Evolutionary conservation across 2,113 vertebrate genomes (phyloP).

Genomic region (Rhea pennata): DNA sequence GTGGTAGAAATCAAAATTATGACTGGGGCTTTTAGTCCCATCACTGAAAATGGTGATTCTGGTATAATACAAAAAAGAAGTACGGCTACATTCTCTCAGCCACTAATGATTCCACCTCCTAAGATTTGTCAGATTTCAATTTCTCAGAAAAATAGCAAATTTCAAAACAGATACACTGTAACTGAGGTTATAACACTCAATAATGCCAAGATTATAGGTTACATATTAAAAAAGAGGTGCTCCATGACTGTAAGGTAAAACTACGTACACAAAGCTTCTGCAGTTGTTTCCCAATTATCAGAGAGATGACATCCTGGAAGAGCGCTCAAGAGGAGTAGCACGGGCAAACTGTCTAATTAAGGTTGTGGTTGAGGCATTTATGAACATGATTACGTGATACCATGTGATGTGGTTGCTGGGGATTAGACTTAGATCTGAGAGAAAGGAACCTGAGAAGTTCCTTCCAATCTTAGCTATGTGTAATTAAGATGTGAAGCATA

Average conservation of each 20-base stretch:
- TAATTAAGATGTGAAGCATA: neutral
- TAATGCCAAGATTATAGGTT: neutral
- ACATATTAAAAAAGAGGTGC: neutral
- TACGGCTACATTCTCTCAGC: fast-evolving
- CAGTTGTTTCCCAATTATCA: neutral
- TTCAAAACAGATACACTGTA: neutral
- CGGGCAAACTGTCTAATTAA: neutral
- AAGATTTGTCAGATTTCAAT: neutral
- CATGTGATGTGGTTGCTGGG: neutral
- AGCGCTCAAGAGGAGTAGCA: neutral
- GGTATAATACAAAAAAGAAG: neutral
- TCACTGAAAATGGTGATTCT: neutral
- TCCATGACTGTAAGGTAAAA: neutral
- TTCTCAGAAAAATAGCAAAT: neutral
- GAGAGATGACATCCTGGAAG: neutral
- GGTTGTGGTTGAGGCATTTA: neutral
- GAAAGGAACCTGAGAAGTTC: neutral
- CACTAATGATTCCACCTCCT: neutral
- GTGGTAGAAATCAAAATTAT: neutral
- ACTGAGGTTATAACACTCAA: neutral
- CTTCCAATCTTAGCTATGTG: neutral
- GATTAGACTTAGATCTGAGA: neutral
- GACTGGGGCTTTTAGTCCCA: neutral
- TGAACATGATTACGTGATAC: neutral
- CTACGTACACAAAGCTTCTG: neutral